Evolutionary conservation across 1,140 invertebrate species (phyloP).

Genomic region (Euwallacea similis): DNA sequence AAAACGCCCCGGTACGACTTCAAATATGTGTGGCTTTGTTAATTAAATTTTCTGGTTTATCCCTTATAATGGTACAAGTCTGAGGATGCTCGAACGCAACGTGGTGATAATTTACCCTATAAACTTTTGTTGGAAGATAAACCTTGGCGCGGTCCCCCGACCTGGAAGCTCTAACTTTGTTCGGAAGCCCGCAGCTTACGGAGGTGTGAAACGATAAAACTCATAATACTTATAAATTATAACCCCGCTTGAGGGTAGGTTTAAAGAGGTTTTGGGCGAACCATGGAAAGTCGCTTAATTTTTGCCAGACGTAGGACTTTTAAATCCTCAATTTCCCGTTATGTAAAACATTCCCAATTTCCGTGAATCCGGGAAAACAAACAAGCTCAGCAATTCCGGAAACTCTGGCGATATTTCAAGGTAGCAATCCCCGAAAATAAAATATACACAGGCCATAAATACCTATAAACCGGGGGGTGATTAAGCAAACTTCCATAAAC

Average conservation of each 20-base stretch:
- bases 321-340: no score
- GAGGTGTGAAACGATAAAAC: slow-evolving; percentile 44
- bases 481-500: slow-evolving; percentile 44
- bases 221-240: slow-evolving; percentile 9
- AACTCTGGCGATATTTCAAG: slow-evolving; percentile 22
- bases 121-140: slow-evolving; percentile 11
- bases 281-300: no score
- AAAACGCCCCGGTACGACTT: neutral
- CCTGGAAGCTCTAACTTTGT: neutral
- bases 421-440: slow-evolving; percentile 18
- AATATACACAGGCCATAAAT: slow-evolving; percentile 39
- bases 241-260: neutral
- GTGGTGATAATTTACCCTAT: slow-evolving; percentile 5
- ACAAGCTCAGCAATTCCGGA: slow-evolving; percentile 16
- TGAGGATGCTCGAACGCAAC: no score
- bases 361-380: neutral
- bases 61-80: no score
- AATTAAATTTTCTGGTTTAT: no score
- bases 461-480: slow-evolving; percentile 40
- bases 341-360: no score
- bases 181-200: slow-evolving; percentile 40
- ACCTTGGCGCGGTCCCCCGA: neutral
- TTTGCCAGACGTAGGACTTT: no score
- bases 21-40: no score
- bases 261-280: no score